These are phyloP conservation scores for Conchocele bisecta DNA, from an alignment of 2,888 invertebrate species.

Conservation along the genomic window DNA sequence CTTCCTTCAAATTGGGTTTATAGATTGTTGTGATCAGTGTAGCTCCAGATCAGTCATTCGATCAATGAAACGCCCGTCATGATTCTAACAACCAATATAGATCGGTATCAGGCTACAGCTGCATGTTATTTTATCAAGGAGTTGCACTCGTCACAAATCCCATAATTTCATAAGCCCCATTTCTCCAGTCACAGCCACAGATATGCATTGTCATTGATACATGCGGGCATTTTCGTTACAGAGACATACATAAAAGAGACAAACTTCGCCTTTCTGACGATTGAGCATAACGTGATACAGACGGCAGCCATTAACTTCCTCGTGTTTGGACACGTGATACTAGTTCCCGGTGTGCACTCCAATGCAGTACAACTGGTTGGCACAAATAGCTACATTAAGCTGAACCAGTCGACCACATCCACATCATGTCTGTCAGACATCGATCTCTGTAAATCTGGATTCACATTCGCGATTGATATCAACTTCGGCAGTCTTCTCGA, in stretches of 20 bases:
- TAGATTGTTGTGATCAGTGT: too few species aligned
- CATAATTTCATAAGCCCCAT: too few species aligned
- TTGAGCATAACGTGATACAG: conserved; percentile 42
- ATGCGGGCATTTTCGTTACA: conserved; percentile 38
- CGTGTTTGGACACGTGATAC: conserved; percentile 46
- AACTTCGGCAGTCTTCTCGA: conserved; percentile 50
- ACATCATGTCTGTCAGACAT: conserved; percentile 54
- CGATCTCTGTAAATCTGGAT: conserved; percentile 53
- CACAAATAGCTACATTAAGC: conserved; percentile 42
- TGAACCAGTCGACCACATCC: conserved; percentile 31
- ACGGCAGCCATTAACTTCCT: conserved; percentile 52
- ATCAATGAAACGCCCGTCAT: too few species aligned
- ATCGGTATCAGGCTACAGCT: too few species aligned
- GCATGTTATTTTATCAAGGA: too few species aligned
- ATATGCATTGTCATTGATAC: too few species aligned
- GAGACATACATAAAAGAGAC: conserved; percentile 32
- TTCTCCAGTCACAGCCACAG: too few species aligned
- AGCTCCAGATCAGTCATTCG: too few species aligned
- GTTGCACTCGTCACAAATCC: too few species aligned
- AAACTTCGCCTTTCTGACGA: conserved; percentile 41
- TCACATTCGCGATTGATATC: conserved; percentile 56
- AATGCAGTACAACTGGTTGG: conserved; percentile 46
- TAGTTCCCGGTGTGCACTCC: conserved; percentile 17
- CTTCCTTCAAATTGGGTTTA: too few species aligned
- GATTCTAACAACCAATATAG: too few species aligned